These are phyloP conservation scores for Drosophila lutescens DNA, from an alignment of 2,888 invertebrate genomes.

Conservation along the genomic window DNA sequence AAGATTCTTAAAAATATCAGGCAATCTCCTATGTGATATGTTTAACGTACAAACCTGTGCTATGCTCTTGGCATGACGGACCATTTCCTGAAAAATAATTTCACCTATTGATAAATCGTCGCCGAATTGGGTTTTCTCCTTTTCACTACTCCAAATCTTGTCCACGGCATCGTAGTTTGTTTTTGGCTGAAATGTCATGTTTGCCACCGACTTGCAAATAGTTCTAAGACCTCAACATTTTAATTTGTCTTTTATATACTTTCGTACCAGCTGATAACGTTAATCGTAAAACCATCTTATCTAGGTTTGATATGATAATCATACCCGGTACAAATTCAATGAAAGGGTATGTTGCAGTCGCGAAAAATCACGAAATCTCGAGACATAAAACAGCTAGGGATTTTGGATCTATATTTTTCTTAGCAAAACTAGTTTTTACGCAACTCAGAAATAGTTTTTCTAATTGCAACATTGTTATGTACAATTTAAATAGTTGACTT, in stretches of 20 bases:
- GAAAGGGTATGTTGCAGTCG: too few relatives aligned
- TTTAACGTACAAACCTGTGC: constrained; percentile 41
- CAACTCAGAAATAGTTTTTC: too few relatives aligned
- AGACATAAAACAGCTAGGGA: too few relatives aligned
- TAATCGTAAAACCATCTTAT: background rate
- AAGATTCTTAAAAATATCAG: accelerated
- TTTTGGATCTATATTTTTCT: too few relatives aligned
- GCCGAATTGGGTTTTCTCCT: constrained; percentile 31
- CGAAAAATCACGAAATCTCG: too few relatives aligned
- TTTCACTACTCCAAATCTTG: constrained; percentile 55
- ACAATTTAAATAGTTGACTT: too few relatives aligned
- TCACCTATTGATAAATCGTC: constrained; percentile 60
- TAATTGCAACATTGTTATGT: too few relatives aligned
- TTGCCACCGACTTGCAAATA: background rate
- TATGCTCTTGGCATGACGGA: constrained; percentile 45
- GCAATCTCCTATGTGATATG: background rate
- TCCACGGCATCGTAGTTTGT: constrained; percentile 38
- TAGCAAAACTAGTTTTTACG: too few relatives aligned
- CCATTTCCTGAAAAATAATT: constrained; percentile 52
- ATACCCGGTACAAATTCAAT: too few relatives aligned
- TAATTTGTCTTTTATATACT: background rate
- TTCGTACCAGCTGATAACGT: background rate
- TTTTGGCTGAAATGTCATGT: background rate
- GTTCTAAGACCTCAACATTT: background rate
- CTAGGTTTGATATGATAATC: background rate